phyloP scores from a whole-genome alignment of 2,888 invertebrate species.

The Parnassius apollo region DNA sequence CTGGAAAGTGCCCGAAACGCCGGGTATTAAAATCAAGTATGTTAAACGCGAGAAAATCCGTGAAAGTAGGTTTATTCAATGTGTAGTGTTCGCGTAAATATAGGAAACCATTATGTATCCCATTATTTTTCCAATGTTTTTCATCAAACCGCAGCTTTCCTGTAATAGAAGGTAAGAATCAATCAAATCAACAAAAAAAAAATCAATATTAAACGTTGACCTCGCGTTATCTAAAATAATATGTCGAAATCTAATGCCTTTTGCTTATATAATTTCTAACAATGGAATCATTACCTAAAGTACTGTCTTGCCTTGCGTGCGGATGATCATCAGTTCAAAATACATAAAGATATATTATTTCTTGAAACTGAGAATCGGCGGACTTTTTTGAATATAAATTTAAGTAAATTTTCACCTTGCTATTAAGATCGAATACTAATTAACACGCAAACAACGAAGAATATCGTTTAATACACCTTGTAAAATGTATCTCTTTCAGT shows the following conservation, averaged over 20 bases:
- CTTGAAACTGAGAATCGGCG: constrained; percentile 1
- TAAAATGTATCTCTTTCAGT: too few species aligned
- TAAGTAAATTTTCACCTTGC: background rate
- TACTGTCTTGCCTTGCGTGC: constrained; percentile 17
- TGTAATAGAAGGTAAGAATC: background rate
- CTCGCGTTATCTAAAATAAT: constrained; percentile 2
- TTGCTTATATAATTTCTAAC: constrained; percentile 13
- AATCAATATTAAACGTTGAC: background rate
- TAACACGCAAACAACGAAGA: too few species aligned
- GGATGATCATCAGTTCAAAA: constrained; percentile 6
- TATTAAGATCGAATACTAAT: background rate
- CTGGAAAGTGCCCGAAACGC: too few species aligned
- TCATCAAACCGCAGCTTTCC: background rate
- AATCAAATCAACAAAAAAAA: background rate
- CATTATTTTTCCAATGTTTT: too few species aligned
- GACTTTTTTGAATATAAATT: constrained; percentile 2
- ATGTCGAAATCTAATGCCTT: constrained; percentile 3
- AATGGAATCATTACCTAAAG: constrained; percentile 18
- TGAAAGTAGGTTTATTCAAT: too few species aligned
- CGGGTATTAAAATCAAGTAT: too few species aligned
- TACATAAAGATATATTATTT: constrained; percentile 7
- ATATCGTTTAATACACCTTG: too few species aligned
- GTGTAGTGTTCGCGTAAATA: too few species aligned
- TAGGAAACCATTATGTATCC: too few species aligned
- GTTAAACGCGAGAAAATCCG: too few species aligned